These are phyloP conservation scores for Lampris megalopsis DNA, from an alignment of 2,113 vertebrate genomes.

Conservation along the genomic window DNA sequence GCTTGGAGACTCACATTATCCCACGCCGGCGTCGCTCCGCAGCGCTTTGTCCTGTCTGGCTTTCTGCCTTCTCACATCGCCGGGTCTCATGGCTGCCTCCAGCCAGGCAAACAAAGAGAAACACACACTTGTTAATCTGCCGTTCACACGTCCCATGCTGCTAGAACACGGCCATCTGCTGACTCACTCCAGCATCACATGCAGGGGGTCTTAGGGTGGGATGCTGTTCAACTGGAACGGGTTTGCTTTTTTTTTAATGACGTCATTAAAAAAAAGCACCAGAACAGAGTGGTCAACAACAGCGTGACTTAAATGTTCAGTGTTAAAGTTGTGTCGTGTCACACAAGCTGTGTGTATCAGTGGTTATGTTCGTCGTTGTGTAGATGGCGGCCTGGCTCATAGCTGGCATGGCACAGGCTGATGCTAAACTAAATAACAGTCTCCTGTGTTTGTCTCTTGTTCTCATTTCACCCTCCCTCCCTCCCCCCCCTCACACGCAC, in stretches of 20 bases:
- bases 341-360: conserved; percentile 37
- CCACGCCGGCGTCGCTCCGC: neutral
- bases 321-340: conserved; percentile 8
- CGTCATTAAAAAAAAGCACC: conserved; percentile 66
- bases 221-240: conserved; percentile 24
- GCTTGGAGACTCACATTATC: neutral
- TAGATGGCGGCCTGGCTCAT: conserved; percentile 45
- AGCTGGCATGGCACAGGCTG: conserved; percentile 70
- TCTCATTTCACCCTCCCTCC: conserved; percentile 77
- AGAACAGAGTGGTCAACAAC: conserved; percentile 47
- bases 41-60: neutral
- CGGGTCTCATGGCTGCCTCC: conserved; percentile 17
- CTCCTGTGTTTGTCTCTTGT: conserved; percentile 80
- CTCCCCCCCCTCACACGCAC: conserved; percentile 31
- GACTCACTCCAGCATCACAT: conserved; percentile 52
- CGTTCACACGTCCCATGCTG: conserved; percentile 11
- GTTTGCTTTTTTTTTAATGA: conserved; percentile 57
- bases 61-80: conserved; percentile 17
- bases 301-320: conserved; percentile 12
- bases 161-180: conserved; percentile 66
- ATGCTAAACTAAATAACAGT: conserved; percentile 82
- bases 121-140: conserved; percentile 11
- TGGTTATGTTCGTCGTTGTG: conserved; percentile 57
- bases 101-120: conserved; percentile 10
- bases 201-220: conserved; percentile 14